A percentile compares a stretch with the other conserved stretches of the same genome.
Conservation (phyloP, 2,113 vertebrate genomes). For the Arizona elegans region DNA sequence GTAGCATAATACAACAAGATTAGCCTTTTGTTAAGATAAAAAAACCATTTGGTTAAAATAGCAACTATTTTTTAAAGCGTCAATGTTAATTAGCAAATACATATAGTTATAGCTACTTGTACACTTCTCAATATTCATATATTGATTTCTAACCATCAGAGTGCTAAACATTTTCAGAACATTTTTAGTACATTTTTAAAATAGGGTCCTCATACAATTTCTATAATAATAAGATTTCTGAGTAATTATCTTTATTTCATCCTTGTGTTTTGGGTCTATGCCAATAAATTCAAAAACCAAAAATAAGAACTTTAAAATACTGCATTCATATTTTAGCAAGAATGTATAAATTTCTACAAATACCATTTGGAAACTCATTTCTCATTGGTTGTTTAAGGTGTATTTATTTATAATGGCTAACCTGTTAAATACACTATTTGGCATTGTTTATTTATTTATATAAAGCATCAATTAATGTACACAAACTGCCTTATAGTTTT, state of each 20-base stretch:
- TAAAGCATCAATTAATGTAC: background rate
- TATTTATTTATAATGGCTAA: background rate
- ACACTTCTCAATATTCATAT: background rate
- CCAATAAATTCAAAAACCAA: background rate
- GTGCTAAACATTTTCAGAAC: slow-evolving; percentile 37
- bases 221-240: background rate
- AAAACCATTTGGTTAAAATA: slow-evolving; percentile 33
- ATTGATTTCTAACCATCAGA: background rate
- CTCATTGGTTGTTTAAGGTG: slow-evolving; percentile 12
- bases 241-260: background rate
- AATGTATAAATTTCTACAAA: slow-evolving; percentile 22
- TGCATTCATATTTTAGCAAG: slow-evolving; percentile 16
- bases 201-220: background rate
- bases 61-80: slow-evolving; percentile 28
- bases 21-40: slow-evolving; percentile 39
- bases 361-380: slow-evolving; percentile 14
- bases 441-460: slow-evolving; percentile 26
- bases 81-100: slow-evolving; percentile 30
- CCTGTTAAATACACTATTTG: slow-evolving; percentile 3
- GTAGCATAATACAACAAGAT: slow-evolving; percentile 49
- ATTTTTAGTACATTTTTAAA: slow-evolving; percentile 36
- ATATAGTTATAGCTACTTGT: slow-evolving; percentile 30
- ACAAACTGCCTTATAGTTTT: slow-evolving; percentile 6
- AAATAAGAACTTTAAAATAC: slow-evolving; percentile 24
- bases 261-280: background rate